These are phyloP conservation scores for Acrobasis suavella DNA, from an alignment of 2,888 invertebrate genomes.

Conservation along the genomic window DNA sequence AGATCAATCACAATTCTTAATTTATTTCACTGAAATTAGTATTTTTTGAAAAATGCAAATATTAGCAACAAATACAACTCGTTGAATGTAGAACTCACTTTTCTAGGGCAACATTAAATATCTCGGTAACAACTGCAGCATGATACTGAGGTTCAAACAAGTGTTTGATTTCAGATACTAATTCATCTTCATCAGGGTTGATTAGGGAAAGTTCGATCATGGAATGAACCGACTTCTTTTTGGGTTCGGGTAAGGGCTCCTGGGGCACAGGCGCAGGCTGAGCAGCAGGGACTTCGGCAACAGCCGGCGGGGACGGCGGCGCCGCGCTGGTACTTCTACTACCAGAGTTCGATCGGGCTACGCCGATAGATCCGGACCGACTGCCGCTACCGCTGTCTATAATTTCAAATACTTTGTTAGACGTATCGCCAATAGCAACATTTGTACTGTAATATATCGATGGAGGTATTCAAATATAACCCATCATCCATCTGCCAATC, in stretches of 20 bases:
- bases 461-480: too few relatives aligned
- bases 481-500: too few relatives aligned
- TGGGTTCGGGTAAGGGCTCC: conserved; percentile 58
- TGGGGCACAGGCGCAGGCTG: conserved; percentile 44
- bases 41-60: background rate
- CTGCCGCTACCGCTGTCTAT: conserved; percentile 47
- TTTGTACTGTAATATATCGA: too few relatives aligned
- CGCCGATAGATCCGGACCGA: conserved; percentile 61
- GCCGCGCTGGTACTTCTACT: conserved; percentile 50
- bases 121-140: conserved; percentile 62
- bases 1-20: too few relatives aligned
- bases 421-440: too few relatives aligned
- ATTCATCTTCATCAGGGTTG: conserved; percentile 58
- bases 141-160: conserved; percentile 59
- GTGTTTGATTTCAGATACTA: conserved; percentile 57
- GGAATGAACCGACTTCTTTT: conserved; percentile 59
- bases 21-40: too few relatives aligned
- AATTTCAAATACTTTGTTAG: conserved; percentile 22
- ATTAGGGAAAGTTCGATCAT: conserved; percentile 58
- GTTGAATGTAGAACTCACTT: conserved; percentile 58
- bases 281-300: conserved; percentile 37
- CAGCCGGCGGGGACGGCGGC: conserved; percentile 39
- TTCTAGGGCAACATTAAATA: conserved; percentile 63
- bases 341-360: conserved; percentile 57
- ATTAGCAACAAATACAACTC: background rate